Conservation (phyloP, 2,113 vertebrate genomes). For the Syngnathus floridae region DNA sequence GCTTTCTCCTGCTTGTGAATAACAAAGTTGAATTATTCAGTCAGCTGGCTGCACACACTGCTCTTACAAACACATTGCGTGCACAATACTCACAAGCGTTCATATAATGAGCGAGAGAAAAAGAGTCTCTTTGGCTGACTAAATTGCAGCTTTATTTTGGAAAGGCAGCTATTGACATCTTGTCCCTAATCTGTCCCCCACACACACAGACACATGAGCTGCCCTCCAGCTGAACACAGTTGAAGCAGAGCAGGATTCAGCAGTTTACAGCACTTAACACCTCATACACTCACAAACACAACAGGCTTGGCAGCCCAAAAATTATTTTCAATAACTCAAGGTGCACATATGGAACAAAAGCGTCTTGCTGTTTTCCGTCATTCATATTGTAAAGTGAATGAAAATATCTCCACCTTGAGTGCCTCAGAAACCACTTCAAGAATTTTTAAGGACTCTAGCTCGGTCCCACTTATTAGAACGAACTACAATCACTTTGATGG, state of each 20-base stretch:
- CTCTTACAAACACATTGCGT: constrained; percentile 5
- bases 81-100: constrained; percentile 1
- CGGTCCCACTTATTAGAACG: not conserved
- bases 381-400: not conserved
- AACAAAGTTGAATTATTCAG: constrained; percentile 31
- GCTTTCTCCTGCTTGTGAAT: constrained; percentile 30
- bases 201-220: constrained; percentile 3
- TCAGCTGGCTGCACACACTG: constrained; percentile 22
- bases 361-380: not conserved
- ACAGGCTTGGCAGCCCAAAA: constrained; percentile 22
- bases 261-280: not conserved
- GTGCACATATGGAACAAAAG: not conserved
- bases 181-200: constrained; percentile 20
- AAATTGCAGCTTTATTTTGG: constrained; percentile 19
- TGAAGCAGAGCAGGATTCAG: constrained; percentile 36
- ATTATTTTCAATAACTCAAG: constrained; percentile 21
- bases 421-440: not conserved
- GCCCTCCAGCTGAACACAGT: constrained; percentile 14
- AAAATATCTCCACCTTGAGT: not conserved
- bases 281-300: not conserved
- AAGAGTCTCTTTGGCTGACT: constrained; percentile 3
- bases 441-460: not conserved
- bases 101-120: constrained; percentile 12
- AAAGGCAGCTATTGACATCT: constrained; percentile 30
- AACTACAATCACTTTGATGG: not conserved